Percentiles rank a stretch among this genome's conserved stretches.
phyloP scores from a whole-genome alignment of 2,888 invertebrate species.

The Aproaerema taeniolella region DNA sequence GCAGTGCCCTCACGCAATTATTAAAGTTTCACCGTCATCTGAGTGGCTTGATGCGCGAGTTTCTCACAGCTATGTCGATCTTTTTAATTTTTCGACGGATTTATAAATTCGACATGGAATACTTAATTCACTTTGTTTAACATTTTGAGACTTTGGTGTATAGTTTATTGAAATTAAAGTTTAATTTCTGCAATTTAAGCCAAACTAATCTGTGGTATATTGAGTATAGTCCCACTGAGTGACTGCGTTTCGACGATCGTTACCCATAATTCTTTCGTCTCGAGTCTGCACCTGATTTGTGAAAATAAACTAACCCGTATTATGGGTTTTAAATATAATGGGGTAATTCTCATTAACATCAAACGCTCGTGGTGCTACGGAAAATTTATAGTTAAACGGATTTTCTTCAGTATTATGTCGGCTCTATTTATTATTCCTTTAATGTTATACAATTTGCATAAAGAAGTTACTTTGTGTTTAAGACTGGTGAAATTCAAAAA shows the following conservation, averaged over 20 bases:
- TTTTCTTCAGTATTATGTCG: background rate
- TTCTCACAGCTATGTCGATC: too few relatives aligned
- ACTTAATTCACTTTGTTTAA: too few relatives aligned
- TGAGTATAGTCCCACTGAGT: background rate
- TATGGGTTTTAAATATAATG: constrained; percentile 20
- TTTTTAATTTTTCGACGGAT: too few relatives aligned
- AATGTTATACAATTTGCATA: background rate
- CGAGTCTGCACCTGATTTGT: constrained; percentile 25
- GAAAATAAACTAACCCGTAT: constrained; percentile 29
- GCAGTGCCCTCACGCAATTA: too few relatives aligned
- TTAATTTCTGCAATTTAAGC: too few relatives aligned
- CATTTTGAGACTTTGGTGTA: too few relatives aligned
- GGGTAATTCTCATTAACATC: constrained; percentile 16
- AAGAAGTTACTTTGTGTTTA: background rate
- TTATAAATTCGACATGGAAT: too few relatives aligned
- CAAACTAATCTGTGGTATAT: too few relatives aligned
- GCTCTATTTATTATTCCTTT: constrained; percentile 6
- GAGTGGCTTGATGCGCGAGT: too few relatives aligned
- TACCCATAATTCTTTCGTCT: constrained; percentile 37
- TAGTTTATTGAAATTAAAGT: too few relatives aligned
- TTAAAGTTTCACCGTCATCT: too few relatives aligned
- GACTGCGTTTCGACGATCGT: constrained; percentile 16
- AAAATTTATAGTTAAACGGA: background rate
- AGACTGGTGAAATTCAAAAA: too few relatives aligned
- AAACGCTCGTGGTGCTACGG: constrained; percentile 2